These are phyloP conservation scores for Junonia oenone DNA, from an alignment of 2,888 invertebrate species.

Conservation along the genomic window DNA sequence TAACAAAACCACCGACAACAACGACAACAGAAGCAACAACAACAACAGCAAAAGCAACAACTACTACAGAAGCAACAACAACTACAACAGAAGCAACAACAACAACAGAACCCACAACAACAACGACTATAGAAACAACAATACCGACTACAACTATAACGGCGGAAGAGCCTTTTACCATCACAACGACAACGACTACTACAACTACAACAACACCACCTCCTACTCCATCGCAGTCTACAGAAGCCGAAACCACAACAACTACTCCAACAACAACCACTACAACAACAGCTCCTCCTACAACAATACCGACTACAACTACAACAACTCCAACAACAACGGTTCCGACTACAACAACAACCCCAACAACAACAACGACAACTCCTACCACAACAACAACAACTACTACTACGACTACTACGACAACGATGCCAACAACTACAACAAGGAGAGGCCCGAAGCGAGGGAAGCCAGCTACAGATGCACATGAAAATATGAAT, in stretches of 20 bases:
- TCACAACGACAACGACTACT: constrained; percentile 13
- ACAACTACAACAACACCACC: constrained; percentile 22
- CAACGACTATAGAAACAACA: constrained; percentile 19
- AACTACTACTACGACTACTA: constrained; percentile 13
- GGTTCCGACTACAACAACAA: constrained; percentile 12
- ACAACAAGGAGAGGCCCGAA: constrained; percentile 18
- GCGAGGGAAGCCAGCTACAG: constrained; percentile 24
- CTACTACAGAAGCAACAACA: constrained; percentile 7
- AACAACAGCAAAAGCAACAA: constrained; percentile 8
- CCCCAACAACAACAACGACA: constrained; percentile 21
- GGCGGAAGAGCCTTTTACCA: background rate
- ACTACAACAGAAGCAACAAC: constrained; percentile 15
- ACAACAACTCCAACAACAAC: constrained; percentile 16
- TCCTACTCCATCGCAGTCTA: constrained; percentile 22
- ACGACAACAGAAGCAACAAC: background rate
- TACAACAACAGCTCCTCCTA: constrained; percentile 21
- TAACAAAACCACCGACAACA: constrained; percentile 5
- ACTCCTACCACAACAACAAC: constrained; percentile 16
- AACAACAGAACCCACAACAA: background rate
- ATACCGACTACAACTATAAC: constrained; percentile 21
- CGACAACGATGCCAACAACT: constrained; percentile 17
- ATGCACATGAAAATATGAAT: constrained; percentile 34
- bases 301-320: constrained; percentile 18
- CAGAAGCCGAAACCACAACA: background rate
- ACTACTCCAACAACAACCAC: constrained; percentile 21